Base-by-base conservation (phyloP, 2,797 vertebrate genomes). In the Mareca penelope region DNA sequence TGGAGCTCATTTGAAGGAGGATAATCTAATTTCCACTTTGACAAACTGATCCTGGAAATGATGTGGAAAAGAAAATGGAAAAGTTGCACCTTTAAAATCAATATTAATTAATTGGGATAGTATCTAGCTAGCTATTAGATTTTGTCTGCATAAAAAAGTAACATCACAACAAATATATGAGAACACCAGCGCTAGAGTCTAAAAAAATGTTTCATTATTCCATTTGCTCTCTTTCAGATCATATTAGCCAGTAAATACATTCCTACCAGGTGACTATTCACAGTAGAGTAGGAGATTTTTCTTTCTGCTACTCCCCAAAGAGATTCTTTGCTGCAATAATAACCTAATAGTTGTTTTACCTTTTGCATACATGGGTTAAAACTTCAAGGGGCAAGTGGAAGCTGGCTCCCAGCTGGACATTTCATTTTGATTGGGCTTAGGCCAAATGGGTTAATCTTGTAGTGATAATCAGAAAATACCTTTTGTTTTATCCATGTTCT, bases 361-460 rank as follows among this genome's bases (percentile, higher is more conserved):
- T 80, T 71, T 56, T 89, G 40, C 10, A n/a, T 35, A 40, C 67
- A 7, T 23, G 37, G 33, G 57, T 94, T 96, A 92, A 77, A 67
- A 73, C 81, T 85, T 65, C 39, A 59, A 86, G 85, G 79, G 56
- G 33, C 80, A 86, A 95, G 79, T 73, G 75, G 44, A 50, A 93
- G 39, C 13, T 55, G 46, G 23, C 26, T 94, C 65, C 88, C 80
- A 90, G 42, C 53, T 97, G 95, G 88, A 80, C 70, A 33, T 67
- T 84, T 29, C 31, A 78, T 93, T 93, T 94, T 71, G 46, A 26
- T 24, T 28, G 39, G 77, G 28, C 11, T 42, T 18, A 80, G 76
- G 91, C 94, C 95, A 97, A 77, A 80, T 85, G 61, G 35, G 33
- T 86, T 83, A 76, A 81, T 95, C 64, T 79, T 80, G 29, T 21